phyloP scores from a whole-genome alignment of 1,140 invertebrate species.

The Phymorhynchus buccinoides region DNA sequence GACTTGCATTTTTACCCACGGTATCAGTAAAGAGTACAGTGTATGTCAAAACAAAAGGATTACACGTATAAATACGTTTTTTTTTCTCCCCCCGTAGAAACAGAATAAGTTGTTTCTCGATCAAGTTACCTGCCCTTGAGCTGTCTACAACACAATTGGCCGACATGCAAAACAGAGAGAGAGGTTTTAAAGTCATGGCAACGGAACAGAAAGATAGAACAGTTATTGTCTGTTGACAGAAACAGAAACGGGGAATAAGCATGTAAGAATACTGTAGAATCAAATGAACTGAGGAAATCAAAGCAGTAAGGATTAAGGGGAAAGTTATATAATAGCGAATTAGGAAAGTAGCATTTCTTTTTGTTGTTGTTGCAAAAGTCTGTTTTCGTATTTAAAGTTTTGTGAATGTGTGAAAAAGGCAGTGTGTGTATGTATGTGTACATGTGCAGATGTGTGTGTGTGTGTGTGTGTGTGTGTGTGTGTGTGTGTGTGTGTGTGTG shows the following conservation, averaged over 20 bases:
- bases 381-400: no score
- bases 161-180: constrained; percentile 8
- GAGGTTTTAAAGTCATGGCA: no score
- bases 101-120: neutral
- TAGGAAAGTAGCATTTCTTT: no score
- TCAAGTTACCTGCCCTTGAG: constrained; percentile 31
- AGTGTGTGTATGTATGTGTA: no score
- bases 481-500: neutral
- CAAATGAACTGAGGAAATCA: neutral
- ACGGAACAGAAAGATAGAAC: neutral
- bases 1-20: neutral
- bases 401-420: no score
- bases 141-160: constrained; percentile 9
- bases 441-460: no score
- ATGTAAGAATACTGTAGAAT: neutral
- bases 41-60: neutral
- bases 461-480: neutral
- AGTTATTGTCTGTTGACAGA: neutral
- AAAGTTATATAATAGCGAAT: no score
- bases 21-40: neutral
- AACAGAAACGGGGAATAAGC: neutral
- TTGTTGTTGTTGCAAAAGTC: no score
- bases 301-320: no score
- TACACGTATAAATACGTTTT: neutral
- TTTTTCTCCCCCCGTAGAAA: no score